phyloP scores from a whole-genome alignment of 1,140 invertebrate species.

The Branchinecta lindahli region DNA sequence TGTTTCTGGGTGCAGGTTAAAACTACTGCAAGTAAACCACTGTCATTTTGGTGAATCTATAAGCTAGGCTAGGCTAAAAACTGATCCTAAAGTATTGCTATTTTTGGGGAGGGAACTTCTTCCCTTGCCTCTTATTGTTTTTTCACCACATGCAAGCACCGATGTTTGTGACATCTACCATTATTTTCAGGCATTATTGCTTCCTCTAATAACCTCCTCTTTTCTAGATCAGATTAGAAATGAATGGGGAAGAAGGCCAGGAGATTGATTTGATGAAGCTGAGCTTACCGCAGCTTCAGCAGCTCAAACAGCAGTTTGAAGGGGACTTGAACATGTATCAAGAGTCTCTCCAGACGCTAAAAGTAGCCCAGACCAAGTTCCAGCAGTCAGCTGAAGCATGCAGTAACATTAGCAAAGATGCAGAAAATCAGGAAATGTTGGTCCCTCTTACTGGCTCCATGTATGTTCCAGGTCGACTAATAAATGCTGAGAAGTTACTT shows the following conservation, averaged over 20 bases:
- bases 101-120: no score
- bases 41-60: no score
- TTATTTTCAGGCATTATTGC: no score
- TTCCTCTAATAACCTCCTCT: no score
- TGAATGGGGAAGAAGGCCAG: neutral
- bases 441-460: conserved; percentile 2
- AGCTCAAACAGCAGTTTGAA: neutral
- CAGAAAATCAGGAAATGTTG: neutral
- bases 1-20: no score
- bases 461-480: neutral
- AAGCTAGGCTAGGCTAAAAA: no score
- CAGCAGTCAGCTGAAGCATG: neutral
- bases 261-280: conserved; percentile 4
- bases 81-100: no score
- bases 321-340: neutral
- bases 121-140: no score
- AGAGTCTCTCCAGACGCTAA: neutral
- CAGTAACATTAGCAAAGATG: neutral
- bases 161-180: no score
- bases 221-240: neutral
- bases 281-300: neutral
- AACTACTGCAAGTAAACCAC: no score
- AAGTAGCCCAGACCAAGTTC: neutral
- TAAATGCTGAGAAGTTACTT: neutral
- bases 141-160: no score